Evolutionary conservation across 2,888 invertebrate species (phyloP).

Genomic region (Smittia sp.): DNA sequence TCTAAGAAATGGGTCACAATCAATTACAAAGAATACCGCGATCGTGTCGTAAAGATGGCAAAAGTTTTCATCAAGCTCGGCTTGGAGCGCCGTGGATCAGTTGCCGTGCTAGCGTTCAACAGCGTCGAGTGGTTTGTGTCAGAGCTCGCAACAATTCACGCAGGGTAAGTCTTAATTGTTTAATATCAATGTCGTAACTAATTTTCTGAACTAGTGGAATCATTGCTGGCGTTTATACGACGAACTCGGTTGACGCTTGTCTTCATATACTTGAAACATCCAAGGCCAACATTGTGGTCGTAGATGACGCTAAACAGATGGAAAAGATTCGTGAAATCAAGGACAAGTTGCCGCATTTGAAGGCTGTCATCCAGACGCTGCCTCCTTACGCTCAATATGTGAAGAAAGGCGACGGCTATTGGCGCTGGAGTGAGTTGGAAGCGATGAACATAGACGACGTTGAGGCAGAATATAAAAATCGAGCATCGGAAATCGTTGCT

Average conservation of each 20-base stretch:
- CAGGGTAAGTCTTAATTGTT: conserved; percentile 63
- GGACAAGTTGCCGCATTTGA: conserved; percentile 67
- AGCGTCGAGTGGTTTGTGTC: conserved; percentile 87
- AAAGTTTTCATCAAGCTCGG: conserved; percentile 85
- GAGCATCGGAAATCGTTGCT: conserved; percentile 59
- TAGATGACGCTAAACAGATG: conserved; percentile 82
- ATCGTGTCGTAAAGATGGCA: conserved; percentile 70
- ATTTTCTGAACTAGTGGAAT: conserved; percentile 63
- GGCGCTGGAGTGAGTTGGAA: conserved; percentile 76
- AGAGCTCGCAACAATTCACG: conserved; percentile 82
- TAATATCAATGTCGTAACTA: no score
- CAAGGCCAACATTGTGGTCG: conserved; percentile 78
- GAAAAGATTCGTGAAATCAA: conserved; percentile 75
- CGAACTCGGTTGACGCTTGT: conserved; percentile 84
- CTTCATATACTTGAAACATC: conserved; percentile 72
- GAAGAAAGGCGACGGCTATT: conserved; percentile 53
- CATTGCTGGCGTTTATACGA: conserved; percentile 86
- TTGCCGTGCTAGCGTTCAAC: conserved; percentile 90
- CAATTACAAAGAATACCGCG: conserved; percentile 76
- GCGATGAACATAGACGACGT: conserved; percentile 69
- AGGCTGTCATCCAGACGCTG: conserved; percentile 65
- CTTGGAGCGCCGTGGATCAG: conserved; percentile 72
- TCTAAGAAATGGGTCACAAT: conserved; percentile 59
- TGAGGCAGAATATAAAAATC: conserved; percentile 57
- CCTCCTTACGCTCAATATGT: conserved; percentile 51